Evolutionary conservation across 1,140 invertebrate genomes (phyloP), one percentile per base, ranked within the genome.

Genomic region (Phymastichus coffea): DNA sequence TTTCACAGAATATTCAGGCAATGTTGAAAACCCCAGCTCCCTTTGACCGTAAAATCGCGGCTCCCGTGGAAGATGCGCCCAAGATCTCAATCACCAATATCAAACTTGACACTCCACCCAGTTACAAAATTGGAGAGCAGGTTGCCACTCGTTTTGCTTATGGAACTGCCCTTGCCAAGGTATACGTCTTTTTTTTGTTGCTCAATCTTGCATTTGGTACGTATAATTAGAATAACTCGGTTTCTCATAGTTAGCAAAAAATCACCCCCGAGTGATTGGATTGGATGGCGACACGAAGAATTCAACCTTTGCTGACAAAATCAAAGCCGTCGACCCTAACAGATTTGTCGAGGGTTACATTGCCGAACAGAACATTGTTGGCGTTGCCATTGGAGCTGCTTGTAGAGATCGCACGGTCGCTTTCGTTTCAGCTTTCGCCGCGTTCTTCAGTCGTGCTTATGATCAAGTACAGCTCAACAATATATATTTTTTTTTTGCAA

Each of bases 261-360:
- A 82, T 59, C 96, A 95, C 78, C 69, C 84, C 15, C 83, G 94
- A 54, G 93, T 99, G 7, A 87, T 98, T 71, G 94, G 92, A 48
- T 76, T 98, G 46, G 96, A 98, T 77, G 95, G 92, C 47, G 97
- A 99, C 74, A 98, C 95, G 28, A 99, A 98, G 80, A 99, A 99
- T 77, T 99, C 96, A 0, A 99, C 98, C 0, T 99, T 89, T 78
- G 91, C 97, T 17, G 92, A 97, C 52, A 97, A 95, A 75, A 86
- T 99, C 44, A 90, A 90, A 71, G 86, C 88, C 53, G 86, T 89
- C 1, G 88, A 87, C 75, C 81, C 86, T 0, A 63, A 54, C 19
- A 87, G 94, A 63, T 98, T 94, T 77, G 88, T 99, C 57, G 97
- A 99, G 80, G 98, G 97, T 77, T 99, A 92, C 80, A 99, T 99